Evolutionary conservation across 2,888 invertebrate species (phyloP), one percentile per base, ranked within the genome.

Genomic region (Agonopterix heracliana): DNA sequence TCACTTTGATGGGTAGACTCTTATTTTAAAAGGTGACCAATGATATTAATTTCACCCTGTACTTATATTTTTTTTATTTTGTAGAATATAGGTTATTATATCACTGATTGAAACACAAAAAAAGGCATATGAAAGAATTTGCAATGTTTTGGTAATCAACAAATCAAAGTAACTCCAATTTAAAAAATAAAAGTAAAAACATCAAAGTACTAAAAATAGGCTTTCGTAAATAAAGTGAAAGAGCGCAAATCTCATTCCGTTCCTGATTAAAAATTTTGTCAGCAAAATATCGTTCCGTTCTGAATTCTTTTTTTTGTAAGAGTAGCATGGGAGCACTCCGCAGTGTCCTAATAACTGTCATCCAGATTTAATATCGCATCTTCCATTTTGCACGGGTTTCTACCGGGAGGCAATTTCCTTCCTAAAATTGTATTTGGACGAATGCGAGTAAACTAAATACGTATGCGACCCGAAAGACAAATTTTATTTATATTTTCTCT

Each of bases 321-420:
- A 65, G 62, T 65, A 57, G 65, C 67, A 59, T 12, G 64, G 58
- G 63, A 66, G 69, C 62, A 73, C 70, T 77, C 77, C 59, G 67
- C 74, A 68, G 65, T 60, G 57, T 74, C 75, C 79, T 86, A 81
- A 86, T 85, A 84, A 81, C 84, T 85, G 86, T 81, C 86, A 83
- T 79, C 76, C 75, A 79, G 82, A 85, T 85, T 87, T 87, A 83
- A 87, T 87, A 85, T 86, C 78, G 74, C 75, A 79, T 81, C 78
- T 83, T 68, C 76, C 79, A 78, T 81, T 81, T 81, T 78, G 80
- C 80, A 77, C 71, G 78, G 76, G 67, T 74, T 11, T 68, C 71
- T 66, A 74, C 73, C 66, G 70, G 67, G 71, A 81, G 78, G 80
- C 85, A 86, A 87, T 86, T 84, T 83, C 81, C 84, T 79, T 81